Percentiles rank a stretch among this genome's conserved stretches.
Conservation (phyloP, 1,140 invertebrate genomes). For the Zaprionus capensis region DNA sequence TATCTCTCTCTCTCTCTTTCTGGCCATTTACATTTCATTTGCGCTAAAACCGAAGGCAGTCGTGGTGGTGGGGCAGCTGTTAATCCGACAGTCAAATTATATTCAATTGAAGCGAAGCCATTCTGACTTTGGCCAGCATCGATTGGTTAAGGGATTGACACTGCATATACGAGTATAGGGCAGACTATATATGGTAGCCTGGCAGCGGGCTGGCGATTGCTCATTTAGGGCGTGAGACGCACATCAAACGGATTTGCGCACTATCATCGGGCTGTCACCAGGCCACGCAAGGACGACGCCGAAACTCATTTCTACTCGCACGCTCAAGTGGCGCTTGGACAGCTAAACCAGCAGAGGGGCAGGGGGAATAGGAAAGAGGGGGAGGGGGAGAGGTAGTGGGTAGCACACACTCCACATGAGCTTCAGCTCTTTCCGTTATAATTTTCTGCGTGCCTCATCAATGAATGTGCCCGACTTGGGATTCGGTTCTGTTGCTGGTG, state of each 20-base stretch:
- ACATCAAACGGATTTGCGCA: slow-evolving; percentile 52
- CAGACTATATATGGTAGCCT: neutral
- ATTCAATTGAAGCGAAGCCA: slow-evolving; percentile 66
- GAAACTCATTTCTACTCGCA: neutral
- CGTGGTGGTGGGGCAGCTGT: slow-evolving; percentile 26
- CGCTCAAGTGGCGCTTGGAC: slow-evolving; percentile 45
- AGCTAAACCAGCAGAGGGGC: neutral
- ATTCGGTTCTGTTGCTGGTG: neutral
- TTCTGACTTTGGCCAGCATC: slow-evolving; percentile 32
- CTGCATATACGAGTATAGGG: neutral
- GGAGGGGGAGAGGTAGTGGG: neutral
- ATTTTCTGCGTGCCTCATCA: slow-evolving; percentile 47
- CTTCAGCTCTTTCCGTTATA: slow-evolving; percentile 30
- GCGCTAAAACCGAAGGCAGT: slow-evolving; percentile 43
- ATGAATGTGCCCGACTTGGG: slow-evolving; percentile 15
- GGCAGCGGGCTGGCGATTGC: slow-evolving; percentile 12
- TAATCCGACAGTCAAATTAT: slow-evolving; percentile 69
- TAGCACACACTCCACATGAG: slow-evolving; percentile 1
- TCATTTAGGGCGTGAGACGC: slow-evolving; percentile 49
- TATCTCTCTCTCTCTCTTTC: neutral
- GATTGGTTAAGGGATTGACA: slow-evolving; percentile 30
- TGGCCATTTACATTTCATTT: slow-evolving; percentile 67
- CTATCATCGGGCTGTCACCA: slow-evolving; percentile 45
- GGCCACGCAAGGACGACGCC: neutral
- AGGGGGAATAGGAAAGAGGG: too few species aligned